Evolutionary conservation across 2,797 vertebrate genomes (phyloP), one percentile per base, ranked within the genome.

Genomic region (Melanotaenia nigrans): DNA sequence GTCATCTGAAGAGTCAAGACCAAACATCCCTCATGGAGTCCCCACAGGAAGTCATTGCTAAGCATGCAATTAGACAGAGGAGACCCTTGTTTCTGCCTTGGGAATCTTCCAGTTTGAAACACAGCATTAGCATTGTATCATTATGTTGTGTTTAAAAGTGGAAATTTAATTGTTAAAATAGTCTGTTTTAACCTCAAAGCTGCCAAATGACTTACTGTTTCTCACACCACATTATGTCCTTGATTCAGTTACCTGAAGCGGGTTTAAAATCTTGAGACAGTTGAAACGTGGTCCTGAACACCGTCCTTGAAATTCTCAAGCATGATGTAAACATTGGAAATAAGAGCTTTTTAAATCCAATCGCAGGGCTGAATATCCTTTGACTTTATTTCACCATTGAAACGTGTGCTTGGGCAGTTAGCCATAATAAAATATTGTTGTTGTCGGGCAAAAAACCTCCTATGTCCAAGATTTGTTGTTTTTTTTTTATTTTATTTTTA

Each of bases 1-100:
- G 90, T 94, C 93, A 93, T 90, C 87, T 87, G 75, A 90, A 90
- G 91, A 94, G 90, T 92, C 90, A 93, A 92, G 92, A 92, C 91
- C 89, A 87, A 89, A 90, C 92, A 90, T 94, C 91, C 90, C 91
- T 88, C 63, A 55, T 60, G 67, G 84, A 85, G 79, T 90, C 88
- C 80, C 78, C 87, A 90, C 90, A 94, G 94, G 93, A 94, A 93
- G 91, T 92, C 65, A 92, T 93, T 58, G 71, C 81, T 79, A 80
- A 82, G 82, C 81, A 67, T 53, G 74, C 79, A 89, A 90, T 90
- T 85, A 82, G 63, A 80, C 74, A 83, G 59, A 72, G 73, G 78
- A 83, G 82, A 77, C 56, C 71, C 60, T 59, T 13, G 1, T 73
- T 70, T 84, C 60, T 73, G 55, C 65, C 75, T 18, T 12, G 54